Evolutionary conservation across 2,113 vertebrate genomes (phyloP), one percentile per base, ranked within the genome.

Genomic region (Erythrocercus mccallii): DNA sequence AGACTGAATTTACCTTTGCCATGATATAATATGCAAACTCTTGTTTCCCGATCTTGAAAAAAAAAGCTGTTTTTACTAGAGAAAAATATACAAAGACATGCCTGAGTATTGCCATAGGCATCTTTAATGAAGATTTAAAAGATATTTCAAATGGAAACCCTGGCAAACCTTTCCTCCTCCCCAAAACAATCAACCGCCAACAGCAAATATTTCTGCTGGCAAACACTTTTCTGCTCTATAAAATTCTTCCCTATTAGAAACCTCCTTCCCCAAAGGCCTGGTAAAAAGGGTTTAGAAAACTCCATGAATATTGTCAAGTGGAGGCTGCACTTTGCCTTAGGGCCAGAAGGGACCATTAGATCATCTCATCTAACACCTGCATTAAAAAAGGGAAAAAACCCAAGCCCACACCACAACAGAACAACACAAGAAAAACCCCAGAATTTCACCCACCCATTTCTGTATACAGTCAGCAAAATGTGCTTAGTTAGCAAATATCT

Each of bases 321-420:
- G 65, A 95, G 86, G 70, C 33, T 94, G 78, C 12, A 28, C 71
- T 95, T 85, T 56, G 81, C 90, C 79, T 71, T 56, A 22, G 27
- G 79, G 84, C 68, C 96, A 92, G 70, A 94, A 92, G 90, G 73
- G 95, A 94, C 83, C 86, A 92, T 95, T 94, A 95, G 96, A 95
- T 96, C 84, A 97, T 95, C 91, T 69, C 65, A 86, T 95, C 65
- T 69, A 94, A 90, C 93, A 95, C 91, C 95, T 97, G 94, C 70
- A 50, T 85, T 90, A 20, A 37, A 90, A 79, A 65, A 12, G 5
- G 4, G 20, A 53, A 50, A 20, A 35, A 17, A 24, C 7, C 10
- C 24, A 54, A 10, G 19, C 23, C n/a, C 27, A 73, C 31, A 66
- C 47, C 44, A 69, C n/a, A 74, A 61, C 2, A 50, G 64, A 38